phyloP scores from a whole-genome alignment of 1,140 invertebrate genomes.

The Scaptomyza montana region DNA sequence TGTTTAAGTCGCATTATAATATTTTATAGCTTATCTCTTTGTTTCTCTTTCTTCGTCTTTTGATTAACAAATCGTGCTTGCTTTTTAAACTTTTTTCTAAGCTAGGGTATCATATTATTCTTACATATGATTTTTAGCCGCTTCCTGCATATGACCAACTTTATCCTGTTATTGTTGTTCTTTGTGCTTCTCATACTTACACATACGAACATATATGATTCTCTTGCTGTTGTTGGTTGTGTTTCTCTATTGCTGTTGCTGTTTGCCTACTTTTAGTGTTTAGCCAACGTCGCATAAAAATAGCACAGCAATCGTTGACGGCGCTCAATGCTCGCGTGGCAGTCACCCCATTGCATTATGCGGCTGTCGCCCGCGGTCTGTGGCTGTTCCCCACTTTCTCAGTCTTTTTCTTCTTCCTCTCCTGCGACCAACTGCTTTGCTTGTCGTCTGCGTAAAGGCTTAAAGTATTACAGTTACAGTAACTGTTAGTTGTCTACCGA shows the following conservation, averaged over 20 bases:
- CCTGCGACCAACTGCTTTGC: conserved; percentile 30
- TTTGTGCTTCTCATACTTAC: background rate
- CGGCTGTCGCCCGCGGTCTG: conserved; percentile 70
- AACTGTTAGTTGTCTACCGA: conserved; percentile 20
- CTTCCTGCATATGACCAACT: background rate
- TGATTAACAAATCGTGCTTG: background rate
- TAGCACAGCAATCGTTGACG: conserved; percentile 57
- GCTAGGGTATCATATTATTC: background rate
- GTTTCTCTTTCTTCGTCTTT: too few relatives aligned
- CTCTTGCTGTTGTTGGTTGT: conserved; percentile 34
- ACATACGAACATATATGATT: conserved; percentile 1
- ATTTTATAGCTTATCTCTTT: too few relatives aligned
- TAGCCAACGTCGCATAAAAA: conserved; percentile 77
- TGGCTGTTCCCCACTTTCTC: conserved; percentile 6
- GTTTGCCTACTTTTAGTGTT: conserved; percentile 78
- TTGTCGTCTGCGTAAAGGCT: conserved; percentile 77
- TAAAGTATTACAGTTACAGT: conserved; percentile 80
- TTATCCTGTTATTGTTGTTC: conserved; percentile 16
- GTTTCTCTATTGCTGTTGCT: conserved; percentile 28
- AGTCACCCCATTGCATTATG: conserved; percentile 69
- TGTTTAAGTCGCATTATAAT: too few relatives aligned
- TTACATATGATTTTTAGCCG: background rate
- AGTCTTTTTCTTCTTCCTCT: background rate
- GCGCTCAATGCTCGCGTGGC: conserved; percentile 1
- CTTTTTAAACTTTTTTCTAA: background rate